phyloP scores from a whole-genome alignment of 1,140 invertebrate species.

The Habropoda laboriosa region DNA sequence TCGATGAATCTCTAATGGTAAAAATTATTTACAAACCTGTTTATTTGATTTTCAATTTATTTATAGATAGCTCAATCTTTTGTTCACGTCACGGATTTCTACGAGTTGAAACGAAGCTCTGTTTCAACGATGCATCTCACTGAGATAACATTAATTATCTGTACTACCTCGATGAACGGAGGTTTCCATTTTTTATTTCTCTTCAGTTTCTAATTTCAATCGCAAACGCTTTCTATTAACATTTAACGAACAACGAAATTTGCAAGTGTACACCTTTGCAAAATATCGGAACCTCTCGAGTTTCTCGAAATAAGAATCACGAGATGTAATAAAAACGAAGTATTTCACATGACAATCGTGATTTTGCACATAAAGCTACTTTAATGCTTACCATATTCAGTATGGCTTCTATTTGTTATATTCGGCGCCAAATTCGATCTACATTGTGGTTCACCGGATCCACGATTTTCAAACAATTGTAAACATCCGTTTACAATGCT shows the following conservation, averaged over 20 bases:
- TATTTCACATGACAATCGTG: not conserved
- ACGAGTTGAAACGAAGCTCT: not conserved
- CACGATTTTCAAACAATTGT: not conserved
- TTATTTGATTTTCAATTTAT: too few species aligned
- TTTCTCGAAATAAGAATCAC: not conserved
- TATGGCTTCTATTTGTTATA: not conserved
- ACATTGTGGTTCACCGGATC: too few species aligned
- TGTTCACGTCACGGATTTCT: slow-evolving; percentile 8
- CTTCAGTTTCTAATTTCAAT: not conserved
- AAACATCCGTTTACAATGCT: not conserved
- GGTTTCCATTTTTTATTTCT: too few species aligned
- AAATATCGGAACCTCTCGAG: not conserved
- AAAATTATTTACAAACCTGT: too few species aligned
- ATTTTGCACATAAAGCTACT: slow-evolving; percentile 2
- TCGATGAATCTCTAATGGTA: too few species aligned
- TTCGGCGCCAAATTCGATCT: not conserved
- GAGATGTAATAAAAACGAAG: not conserved
- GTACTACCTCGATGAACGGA: not conserved
- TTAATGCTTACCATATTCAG: slow-evolving; percentile 4
- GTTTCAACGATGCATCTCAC: not conserved
- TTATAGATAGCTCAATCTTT: not conserved
- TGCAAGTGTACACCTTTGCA: not conserved
- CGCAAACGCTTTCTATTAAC: slow-evolving; percentile 14
- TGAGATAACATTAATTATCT: not conserved
- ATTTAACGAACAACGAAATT: not conserved